Conservation (phyloP, 2,113 vertebrate genomes). For the Embiotoca jacksoni region DNA sequence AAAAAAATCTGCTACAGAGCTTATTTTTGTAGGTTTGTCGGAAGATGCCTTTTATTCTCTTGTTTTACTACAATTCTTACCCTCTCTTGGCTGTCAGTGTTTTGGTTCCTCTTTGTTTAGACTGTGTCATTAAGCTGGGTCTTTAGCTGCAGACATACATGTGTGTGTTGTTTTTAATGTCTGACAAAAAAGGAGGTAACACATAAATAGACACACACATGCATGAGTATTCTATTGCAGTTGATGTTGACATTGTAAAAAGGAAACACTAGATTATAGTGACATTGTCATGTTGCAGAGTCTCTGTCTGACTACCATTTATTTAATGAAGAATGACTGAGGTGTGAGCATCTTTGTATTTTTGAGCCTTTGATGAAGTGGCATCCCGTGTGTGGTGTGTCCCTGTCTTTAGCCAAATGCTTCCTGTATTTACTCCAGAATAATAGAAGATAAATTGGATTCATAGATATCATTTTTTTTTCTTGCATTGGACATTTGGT, state of each 20-base stretch:
- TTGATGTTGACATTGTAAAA: not conserved
- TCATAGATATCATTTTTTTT: not conserved
- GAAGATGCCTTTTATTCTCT: not conserved
- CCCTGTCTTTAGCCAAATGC: conserved; percentile 16
- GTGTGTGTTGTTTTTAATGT: no score
- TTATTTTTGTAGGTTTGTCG: not conserved
- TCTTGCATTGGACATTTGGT: not conserved
- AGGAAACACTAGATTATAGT: not conserved
- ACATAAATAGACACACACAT: not conserved
- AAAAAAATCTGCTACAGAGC: not conserved
- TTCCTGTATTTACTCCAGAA: not conserved
- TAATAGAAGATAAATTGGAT: conserved; percentile 3
- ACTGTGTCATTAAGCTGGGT: not conserved
- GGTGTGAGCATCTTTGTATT: not conserved
- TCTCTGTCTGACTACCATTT: not conserved
- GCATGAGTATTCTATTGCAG: not conserved
- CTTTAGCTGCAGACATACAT: no score
- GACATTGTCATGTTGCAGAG: not conserved
- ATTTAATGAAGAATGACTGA: not conserved
- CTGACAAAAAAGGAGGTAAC: not conserved
- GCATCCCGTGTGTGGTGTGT: not conserved
- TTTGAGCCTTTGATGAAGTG: conserved; percentile 13
- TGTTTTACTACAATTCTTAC: not conserved
- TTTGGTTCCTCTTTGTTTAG: not conserved
- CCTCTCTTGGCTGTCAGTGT: not conserved